phyloP scores from a whole-genome alignment of 2,113 vertebrate genomes.

The Zosterops hypoxanthus region DNA sequence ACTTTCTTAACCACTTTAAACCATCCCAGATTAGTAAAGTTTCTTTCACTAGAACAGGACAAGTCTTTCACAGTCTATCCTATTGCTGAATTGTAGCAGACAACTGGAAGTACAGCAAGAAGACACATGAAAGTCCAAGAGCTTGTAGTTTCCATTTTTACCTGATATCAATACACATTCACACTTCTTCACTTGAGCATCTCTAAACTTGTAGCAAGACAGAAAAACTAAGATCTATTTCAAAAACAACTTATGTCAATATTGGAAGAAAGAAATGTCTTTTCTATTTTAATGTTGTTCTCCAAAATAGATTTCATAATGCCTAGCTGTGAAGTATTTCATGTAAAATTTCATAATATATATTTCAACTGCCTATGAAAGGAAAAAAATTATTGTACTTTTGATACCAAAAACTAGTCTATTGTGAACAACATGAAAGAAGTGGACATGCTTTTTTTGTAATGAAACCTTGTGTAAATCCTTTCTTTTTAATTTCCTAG shows the following conservation, averaged over 20 bases:
- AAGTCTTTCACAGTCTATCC: not conserved
- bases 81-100: not conserved
- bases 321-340: not conserved
- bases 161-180: not conserved
- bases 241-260: rapidly evolving
- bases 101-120: not conserved
- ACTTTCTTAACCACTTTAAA: not conserved
- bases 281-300: not conserved
- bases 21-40: not conserved
- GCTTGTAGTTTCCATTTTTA: not conserved
- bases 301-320: not conserved
- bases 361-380: not conserved
- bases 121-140: not conserved
- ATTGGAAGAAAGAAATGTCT: not conserved
- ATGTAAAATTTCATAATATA: not conserved
- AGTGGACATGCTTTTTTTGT: not conserved
- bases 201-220: not conserved
- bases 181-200: not conserved
- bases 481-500: not conserved
- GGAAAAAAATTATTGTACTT: not conserved
- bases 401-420: not conserved
- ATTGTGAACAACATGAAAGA: slow-evolving; percentile 27
- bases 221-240: not conserved
- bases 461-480: not conserved
- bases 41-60: not conserved